Evolutionary conservation across 2,888 invertebrate species (phyloP).

Genomic region (Drosophila monieri): DNA sequence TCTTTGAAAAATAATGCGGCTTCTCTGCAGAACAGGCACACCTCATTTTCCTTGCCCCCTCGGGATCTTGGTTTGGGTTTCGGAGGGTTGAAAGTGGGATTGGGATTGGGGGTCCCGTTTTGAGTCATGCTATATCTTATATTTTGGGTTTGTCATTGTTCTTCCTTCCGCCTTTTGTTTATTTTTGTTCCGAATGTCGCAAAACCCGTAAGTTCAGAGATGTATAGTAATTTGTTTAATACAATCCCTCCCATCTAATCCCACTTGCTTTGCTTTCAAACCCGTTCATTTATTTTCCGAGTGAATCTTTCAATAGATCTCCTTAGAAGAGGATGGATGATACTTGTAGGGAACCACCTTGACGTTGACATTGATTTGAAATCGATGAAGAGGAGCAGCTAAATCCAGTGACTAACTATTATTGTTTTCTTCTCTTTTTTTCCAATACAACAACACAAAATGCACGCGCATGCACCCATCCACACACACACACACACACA

Average conservation of each 20-base stretch:
- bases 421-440: conserved; percentile 39
- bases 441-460: conserved; percentile 41
- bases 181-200: conserved; percentile 5
- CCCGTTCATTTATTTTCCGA: too few relatives aligned
- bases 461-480: conserved; percentile 57
- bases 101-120: neutral
- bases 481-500: conserved; percentile 17
- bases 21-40: conserved; percentile 52
- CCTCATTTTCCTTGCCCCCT: conserved; percentile 40
- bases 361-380: conserved; percentile 24
- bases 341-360: neutral
- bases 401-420: conserved; percentile 46
- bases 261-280: conserved; percentile 7
- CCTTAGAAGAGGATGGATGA: neutral
- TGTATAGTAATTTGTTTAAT: neutral
- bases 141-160: conserved; percentile 22
- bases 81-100: conserved; percentile 11
- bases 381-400: neutral
- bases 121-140: conserved; percentile 37
- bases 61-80: conserved; percentile 25
- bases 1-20: conserved; percentile 49
- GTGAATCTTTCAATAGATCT: neutral
- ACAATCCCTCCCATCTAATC: neutral
- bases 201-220: neutral
- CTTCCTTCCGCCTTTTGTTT: conserved; percentile 23